These are phyloP conservation scores for Blastomussa wellsi DNA, from an alignment of 92 coral and sea anemone genomes.

Conservation along the genomic window DNA sequence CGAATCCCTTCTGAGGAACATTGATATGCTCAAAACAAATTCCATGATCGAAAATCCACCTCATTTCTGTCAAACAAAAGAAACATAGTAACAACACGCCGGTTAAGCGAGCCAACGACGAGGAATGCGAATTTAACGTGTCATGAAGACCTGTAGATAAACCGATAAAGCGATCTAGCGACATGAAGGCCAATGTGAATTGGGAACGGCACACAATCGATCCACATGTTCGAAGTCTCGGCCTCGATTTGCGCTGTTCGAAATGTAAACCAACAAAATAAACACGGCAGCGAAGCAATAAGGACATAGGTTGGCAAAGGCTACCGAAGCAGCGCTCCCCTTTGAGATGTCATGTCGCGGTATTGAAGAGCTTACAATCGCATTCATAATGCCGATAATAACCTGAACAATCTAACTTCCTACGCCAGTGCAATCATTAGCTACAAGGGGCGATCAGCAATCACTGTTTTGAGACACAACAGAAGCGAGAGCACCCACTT, in stretches of 20 bases:
- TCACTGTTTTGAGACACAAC: constrained; percentile 93
- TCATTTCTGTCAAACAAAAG: constrained; percentile 9
- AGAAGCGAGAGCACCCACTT: constrained; percentile 78
- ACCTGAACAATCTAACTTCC: constrained; percentile 66
- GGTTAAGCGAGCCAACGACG: background rate
- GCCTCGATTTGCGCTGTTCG: constrained; percentile 31
- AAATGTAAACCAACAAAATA: constrained; percentile 66
- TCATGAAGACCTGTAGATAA: background rate
- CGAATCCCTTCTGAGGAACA: background rate
- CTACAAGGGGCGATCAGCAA: constrained; percentile 72
- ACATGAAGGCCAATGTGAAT: background rate
- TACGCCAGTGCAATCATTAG: constrained; percentile 85
- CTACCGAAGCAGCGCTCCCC: constrained; percentile 82
- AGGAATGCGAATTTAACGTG: background rate
- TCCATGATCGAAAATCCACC: constrained; percentile 20
- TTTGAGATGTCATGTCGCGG: constrained; percentile 90
- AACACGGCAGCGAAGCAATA: constrained; percentile 73
- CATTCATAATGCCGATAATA: constrained; percentile 78
- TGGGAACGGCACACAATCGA: constrained; percentile 27
- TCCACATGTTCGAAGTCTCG: constrained; percentile 23
- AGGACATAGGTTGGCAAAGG: constrained; percentile 68
- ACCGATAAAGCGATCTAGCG: constrained; percentile 9
- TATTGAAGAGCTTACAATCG: constrained; percentile 84
- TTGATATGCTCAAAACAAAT: background rate
- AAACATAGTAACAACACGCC: background rate